phyloP scores from a whole-genome alignment of 1,140 invertebrate species.

The Limonius californicus region DNA sequence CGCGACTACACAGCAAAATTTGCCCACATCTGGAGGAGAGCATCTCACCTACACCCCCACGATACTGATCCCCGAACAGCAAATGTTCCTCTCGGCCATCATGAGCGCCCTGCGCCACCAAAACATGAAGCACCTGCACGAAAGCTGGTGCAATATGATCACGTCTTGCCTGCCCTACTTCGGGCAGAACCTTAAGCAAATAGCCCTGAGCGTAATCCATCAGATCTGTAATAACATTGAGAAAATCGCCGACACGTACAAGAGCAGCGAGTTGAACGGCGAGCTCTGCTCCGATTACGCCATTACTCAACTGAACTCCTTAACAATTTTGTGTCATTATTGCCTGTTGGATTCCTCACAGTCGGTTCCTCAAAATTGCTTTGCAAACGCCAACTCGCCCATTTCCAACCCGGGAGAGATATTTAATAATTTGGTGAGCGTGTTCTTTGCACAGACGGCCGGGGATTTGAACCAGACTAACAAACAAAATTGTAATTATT shows the following conservation, averaged over 20 bases:
- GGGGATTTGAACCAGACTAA: conserved; percentile 33
- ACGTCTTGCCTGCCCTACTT: conserved; percentile 74
- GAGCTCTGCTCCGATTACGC: conserved; percentile 67
- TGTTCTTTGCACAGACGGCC: conserved; percentile 54
- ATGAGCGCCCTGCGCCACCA: conserved; percentile 68
- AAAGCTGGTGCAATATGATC: conserved; percentile 77
- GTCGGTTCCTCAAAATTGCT: conserved; percentile 56
- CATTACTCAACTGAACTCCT: conserved; percentile 73
- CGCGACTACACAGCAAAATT: conserved; percentile 33
- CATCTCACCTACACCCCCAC: conserved; percentile 62
- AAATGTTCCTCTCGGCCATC: conserved; percentile 81
- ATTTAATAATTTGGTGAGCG: conserved; percentile 78
- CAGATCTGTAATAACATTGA: conserved; percentile 85
- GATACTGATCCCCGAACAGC: conserved; percentile 71
- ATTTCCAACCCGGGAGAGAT: conserved; percentile 64
- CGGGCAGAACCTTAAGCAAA: conserved; percentile 67
- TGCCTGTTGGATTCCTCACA: conserved; percentile 74
- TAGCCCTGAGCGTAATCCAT: conserved; percentile 74
- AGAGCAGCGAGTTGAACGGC: conserved; percentile 33
- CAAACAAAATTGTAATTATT: conserved; percentile 48
- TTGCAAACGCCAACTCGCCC: conserved; percentile 45
- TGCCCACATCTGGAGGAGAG: conserved; percentile 44
- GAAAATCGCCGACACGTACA: conserved; percentile 46
- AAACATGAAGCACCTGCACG: conserved; percentile 66
- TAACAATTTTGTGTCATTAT: conserved; percentile 82